Evolutionary conservation across 2,113 vertebrate species (phyloP).

Genomic region (Triplophysa siluroides): DNA sequence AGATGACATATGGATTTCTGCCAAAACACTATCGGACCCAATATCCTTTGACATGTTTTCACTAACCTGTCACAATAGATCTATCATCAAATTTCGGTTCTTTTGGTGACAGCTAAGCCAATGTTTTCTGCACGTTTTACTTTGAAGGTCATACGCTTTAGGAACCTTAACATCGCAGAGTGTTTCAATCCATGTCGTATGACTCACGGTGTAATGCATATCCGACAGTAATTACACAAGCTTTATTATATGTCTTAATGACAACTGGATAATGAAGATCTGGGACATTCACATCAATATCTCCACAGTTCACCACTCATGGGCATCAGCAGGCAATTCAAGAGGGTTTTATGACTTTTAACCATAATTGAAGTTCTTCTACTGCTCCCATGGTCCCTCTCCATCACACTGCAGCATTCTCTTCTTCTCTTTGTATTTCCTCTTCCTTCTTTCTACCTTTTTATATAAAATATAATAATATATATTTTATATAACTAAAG

Average conservation of each 20-base stretch:
- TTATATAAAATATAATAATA: too few relatives aligned
- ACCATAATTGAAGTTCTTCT: constrained; percentile 13
- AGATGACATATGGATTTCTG: too few relatives aligned
- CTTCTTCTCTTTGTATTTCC: not conserved
- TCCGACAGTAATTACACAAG: not conserved
- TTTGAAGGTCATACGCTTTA: not conserved
- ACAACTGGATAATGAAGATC: not conserved
- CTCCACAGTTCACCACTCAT: constrained; percentile 27
- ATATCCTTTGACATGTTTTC: too few relatives aligned
- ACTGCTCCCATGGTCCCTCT: constrained; percentile 13
- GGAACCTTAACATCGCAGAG: not conserved
- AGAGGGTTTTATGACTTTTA: constrained; percentile 42
- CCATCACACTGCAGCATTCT: not conserved
- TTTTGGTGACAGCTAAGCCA: not conserved
- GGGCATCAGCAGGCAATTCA: constrained; percentile 33
- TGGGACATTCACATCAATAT: constrained; percentile 16
- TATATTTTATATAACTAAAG: too few relatives aligned
- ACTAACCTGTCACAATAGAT: too few relatives aligned
- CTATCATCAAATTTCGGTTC: too few relatives aligned
- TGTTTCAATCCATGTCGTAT: not conserved
- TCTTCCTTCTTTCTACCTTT: not conserved
- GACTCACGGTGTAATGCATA: not conserved
- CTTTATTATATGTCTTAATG: constrained; percentile 3
- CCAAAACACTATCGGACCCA: too few relatives aligned
- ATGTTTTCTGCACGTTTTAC: not conserved